Conservation (phyloP, 2,797 vertebrate species). For the Liparis tanakae region DNA sequence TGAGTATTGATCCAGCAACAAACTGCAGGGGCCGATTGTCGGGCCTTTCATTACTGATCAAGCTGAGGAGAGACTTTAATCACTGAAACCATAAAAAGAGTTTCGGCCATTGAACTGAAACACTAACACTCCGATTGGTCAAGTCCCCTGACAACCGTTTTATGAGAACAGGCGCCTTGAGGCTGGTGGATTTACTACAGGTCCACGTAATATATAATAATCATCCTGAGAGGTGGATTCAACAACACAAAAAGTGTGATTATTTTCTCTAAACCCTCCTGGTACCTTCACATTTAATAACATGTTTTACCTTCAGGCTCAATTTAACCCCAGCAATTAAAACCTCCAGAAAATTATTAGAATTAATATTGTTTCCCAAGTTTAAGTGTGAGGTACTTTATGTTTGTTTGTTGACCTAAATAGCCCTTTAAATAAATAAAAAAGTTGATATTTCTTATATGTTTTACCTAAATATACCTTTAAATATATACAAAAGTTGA, state of each 20-base stretch:
- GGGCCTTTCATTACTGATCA: slow-evolving; percentile 26
- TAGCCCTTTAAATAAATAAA: no score
- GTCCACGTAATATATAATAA: slow-evolving; percentile 4
- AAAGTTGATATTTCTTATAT: no score
- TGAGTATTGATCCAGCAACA: slow-evolving; percentile 42
- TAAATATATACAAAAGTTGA: no score
- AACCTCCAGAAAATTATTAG: no score
- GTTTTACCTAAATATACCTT: no score
- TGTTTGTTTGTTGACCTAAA: no score
- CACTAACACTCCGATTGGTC: slow-evolving; percentile 4
- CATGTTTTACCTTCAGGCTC: no score
- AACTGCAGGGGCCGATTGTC: neutral
- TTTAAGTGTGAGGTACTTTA: no score
- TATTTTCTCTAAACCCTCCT: no score
- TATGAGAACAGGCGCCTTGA: neutral
- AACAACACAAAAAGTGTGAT: neutral
- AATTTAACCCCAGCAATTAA: no score
- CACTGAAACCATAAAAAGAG: neutral
- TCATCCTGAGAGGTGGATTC: slow-evolving; percentile 4
- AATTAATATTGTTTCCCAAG: no score
- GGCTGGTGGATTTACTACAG: slow-evolving; percentile 22
- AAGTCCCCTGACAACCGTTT: slow-evolving; percentile 11
- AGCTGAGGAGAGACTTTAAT: slow-evolving; percentile 18
- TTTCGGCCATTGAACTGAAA: slow-evolving; percentile 29
- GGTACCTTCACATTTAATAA: no score